phyloP scores from a whole-genome alignment of 2,797 vertebrate genomes.

The Leptodactylus fallax region DNA sequence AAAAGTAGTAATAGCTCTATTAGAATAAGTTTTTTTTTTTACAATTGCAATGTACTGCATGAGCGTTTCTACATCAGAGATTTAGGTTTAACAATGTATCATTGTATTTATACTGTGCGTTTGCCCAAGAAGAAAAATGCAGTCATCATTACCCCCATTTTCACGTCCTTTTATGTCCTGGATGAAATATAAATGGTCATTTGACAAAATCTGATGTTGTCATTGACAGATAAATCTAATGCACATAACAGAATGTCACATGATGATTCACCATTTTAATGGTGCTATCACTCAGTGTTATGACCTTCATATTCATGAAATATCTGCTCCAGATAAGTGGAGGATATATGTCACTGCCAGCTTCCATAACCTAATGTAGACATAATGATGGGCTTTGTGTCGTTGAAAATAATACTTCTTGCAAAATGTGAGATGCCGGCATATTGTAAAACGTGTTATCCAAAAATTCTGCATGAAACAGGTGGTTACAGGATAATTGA shows the following conservation, averaged over 20 bases:
- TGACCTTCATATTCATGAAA: constrained; percentile 27
- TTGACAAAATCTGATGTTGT: constrained; percentile 2
- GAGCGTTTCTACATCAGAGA: not conserved
- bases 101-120: not conserved
- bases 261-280: constrained; percentile 37
- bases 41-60: not conserved
- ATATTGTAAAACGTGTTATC: not conserved
- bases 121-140: not conserved
- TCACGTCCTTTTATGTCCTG: constrained; percentile 27
- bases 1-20: not conserved
- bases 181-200: constrained; percentile 22
- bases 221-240: constrained; percentile 24
- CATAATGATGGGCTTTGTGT: constrained; percentile 3
- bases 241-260: constrained; percentile 2
- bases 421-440: not conserved
- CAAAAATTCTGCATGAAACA: constrained; percentile 25
- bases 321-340: constrained; percentile 27
- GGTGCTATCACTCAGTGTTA: constrained; percentile 10
- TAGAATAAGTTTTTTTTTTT: not conserved
- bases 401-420: not conserved
- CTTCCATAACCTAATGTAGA: not conserved
- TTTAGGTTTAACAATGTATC: not conserved
- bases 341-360: not conserved
- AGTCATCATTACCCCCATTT: constrained; percentile 29
- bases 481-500: constrained; percentile 13